Conservation (phyloP, 2,113 vertebrate species). For the Lasiurus borealis region DNA sequence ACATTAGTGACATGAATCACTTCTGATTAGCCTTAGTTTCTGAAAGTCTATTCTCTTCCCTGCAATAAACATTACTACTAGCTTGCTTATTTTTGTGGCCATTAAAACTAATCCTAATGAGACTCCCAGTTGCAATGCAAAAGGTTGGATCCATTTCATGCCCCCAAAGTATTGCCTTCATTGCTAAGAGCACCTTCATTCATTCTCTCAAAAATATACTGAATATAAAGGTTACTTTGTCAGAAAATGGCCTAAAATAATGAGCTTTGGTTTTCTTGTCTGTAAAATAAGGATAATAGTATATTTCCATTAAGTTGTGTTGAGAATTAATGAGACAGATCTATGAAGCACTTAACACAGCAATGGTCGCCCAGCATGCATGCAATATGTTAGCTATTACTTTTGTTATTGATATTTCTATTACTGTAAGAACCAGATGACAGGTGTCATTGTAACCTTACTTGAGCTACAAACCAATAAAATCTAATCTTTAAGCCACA, state of each 20-base stretch:
- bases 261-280: not conserved
- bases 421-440: not conserved
- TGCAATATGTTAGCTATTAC: not conserved
- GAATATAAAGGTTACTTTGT: not conserved
- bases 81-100: conserved; percentile 14
- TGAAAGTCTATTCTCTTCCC: conserved; percentile 1
- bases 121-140: not conserved
- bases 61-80: not conserved
- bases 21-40: not conserved
- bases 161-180: not conserved
- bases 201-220: not conserved
- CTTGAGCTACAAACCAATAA: not conserved
- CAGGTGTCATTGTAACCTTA: not conserved
- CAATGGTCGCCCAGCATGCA: not conserved
- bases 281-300: conserved; percentile 20
- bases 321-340: not conserved
- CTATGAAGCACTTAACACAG: not conserved
- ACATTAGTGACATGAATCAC: not conserved
- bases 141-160: not conserved
- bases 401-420: not conserved
- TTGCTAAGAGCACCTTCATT: not conserved
- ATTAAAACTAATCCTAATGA: not conserved
- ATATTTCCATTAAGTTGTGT: not conserved
- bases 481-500: not conserved
- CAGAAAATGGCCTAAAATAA: not conserved